Conservation (phyloP, 2,888 invertebrate genomes). For the Pediacus dermestoides region DNA sequence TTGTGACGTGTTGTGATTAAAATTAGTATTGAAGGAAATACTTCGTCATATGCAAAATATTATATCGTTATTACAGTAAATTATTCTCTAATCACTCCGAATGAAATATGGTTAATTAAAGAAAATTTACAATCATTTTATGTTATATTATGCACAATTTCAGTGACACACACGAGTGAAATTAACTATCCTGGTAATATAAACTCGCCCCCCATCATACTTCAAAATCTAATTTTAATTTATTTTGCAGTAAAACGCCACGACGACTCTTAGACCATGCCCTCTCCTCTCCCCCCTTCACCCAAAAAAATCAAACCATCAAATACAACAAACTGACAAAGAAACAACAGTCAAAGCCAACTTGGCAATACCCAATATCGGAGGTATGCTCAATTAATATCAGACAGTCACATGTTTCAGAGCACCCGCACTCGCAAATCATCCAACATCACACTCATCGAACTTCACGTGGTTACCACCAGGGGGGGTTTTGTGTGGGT, state of each 20-base stretch:
- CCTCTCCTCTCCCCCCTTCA: too few species aligned
- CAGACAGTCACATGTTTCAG: slow-evolving; percentile 28
- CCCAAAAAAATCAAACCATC: too few species aligned
- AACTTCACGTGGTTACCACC: slow-evolving; percentile 7
- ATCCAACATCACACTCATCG: slow-evolving; percentile 7
- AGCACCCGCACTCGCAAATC: slow-evolving; percentile 27
- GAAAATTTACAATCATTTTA: slow-evolving; percentile 34
- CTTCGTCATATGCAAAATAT: too few species aligned
- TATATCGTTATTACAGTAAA: too few species aligned
- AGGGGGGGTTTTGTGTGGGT: too few species aligned
- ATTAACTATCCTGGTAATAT: slow-evolving; percentile 1
- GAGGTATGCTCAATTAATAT: slow-evolving; percentile 36
- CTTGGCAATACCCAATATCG: slow-evolving; percentile 34
- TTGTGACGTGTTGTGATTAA: too few species aligned
- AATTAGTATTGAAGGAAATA: too few species aligned
- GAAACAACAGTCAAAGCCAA: slow-evolving; percentile 24
- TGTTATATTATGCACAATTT: slow-evolving; percentile 6
- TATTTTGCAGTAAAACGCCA: too few species aligned
- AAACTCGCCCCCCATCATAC: too few species aligned
- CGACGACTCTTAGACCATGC: too few species aligned
- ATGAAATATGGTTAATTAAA: slow-evolving; percentile 37
- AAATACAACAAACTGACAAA: slow-evolving; percentile 18
- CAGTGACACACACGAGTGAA: slow-evolving; percentile 3
- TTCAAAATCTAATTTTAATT: neutral
- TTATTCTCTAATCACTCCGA: slow-evolving; percentile 23